A percentile compares a stretch with the other conserved stretches of the same genome.
Evolutionary conservation across 2,888 invertebrate species (phyloP).

Genomic region (Oscheius onirici): DNA sequence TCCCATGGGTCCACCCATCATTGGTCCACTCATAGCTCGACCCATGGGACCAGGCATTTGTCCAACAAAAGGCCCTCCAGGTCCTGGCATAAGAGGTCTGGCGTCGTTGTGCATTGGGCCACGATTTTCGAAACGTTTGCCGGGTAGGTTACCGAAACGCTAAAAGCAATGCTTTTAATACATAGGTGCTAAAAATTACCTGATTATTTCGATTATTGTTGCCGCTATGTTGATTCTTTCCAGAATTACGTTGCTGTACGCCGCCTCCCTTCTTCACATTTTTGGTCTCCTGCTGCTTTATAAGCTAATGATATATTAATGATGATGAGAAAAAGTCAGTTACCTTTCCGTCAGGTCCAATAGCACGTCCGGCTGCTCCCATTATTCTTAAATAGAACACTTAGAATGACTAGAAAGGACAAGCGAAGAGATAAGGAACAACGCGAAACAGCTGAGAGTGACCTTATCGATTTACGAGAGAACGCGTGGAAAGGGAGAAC

Average conservation of each 20-base stretch:
- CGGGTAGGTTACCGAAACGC: neutral
- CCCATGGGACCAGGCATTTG: too few relatives aligned
- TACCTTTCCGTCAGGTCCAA: slow-evolving; percentile 39
- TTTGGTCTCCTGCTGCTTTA: slow-evolving; percentile 11
- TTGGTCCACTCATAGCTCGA: neutral
- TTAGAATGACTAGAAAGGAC: too few relatives aligned
- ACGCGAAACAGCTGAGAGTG: neutral
- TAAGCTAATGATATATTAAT: neutral
- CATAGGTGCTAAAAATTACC: neutral
- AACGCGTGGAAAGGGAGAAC: neutral
- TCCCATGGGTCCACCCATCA: slow-evolving; percentile 7
- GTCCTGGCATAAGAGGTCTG: too few relatives aligned
- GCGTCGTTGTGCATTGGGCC: neutral
- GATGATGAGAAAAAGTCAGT: neutral
- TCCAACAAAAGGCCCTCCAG: too few relatives aligned
- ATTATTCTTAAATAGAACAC: slow-evolving; percentile 2
- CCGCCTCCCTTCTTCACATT: neutral
- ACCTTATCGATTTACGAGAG: neutral
- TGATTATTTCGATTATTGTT: neutral
- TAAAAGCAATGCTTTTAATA: neutral
- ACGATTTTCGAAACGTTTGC: neutral
- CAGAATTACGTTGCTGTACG: slow-evolving; percentile 2
- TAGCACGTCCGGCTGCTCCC: slow-evolving; percentile 35
- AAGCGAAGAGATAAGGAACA: too few relatives aligned
- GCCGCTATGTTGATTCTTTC: neutral